Conservation (phyloP, 2,797 vertebrate genomes). For the Scolopax bukidnonensis region DNA sequence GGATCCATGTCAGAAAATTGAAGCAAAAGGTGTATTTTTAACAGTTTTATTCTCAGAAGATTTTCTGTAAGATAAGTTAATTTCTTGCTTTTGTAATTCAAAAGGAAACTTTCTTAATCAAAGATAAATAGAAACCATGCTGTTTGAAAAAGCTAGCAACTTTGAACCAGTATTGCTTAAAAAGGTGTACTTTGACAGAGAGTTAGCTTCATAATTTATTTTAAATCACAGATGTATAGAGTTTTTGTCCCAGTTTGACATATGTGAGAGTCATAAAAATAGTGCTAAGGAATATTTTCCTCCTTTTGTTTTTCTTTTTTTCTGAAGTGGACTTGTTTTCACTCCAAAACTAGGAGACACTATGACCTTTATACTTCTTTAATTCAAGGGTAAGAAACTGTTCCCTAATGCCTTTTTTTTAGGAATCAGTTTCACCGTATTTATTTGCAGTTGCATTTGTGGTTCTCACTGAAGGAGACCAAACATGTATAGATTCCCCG, state of each 20-base stretch:
- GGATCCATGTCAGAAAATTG: not conserved
- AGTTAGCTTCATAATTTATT: not conserved
- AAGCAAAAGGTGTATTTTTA: not conserved
- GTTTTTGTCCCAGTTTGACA: not conserved
- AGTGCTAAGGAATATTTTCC: not conserved
- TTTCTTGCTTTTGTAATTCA: not conserved
- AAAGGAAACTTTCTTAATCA: not conserved
- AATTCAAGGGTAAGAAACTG: not conserved
- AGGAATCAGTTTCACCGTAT: not conserved
- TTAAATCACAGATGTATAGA: not conserved
- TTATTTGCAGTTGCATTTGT: not conserved
- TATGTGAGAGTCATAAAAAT: not conserved
- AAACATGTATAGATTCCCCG: not conserved
- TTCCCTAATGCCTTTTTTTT: not conserved
- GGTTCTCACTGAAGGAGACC: not conserved
- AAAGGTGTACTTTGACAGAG: not conserved
- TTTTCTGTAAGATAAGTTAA: not conserved
- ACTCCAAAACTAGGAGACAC: not conserved
- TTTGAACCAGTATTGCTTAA: not conserved
- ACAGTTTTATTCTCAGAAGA: not conserved
- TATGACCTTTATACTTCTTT: not conserved
- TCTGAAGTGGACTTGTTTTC: not conserved
- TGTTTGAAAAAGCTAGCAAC: not conserved
- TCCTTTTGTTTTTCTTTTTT: not conserved
- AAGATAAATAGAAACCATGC: not conserved